Evolutionary conservation across 2,113 vertebrate genomes (phyloP).

Genomic region (Lepus americanus): DNA sequence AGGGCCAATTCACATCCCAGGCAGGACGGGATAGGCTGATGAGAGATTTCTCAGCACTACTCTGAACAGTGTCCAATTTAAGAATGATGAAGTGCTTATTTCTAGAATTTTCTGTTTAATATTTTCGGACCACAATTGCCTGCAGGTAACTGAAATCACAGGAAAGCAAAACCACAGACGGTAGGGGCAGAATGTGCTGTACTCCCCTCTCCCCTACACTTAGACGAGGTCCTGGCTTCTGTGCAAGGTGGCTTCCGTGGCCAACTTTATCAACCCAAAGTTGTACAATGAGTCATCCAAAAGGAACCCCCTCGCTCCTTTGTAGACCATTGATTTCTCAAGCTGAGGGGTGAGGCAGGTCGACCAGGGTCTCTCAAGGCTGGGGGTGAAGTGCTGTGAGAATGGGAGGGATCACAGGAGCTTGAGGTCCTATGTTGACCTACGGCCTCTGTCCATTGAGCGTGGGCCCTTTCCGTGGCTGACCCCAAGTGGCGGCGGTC

Average conservation of each 20-base stretch:
- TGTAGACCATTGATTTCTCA: neutral
- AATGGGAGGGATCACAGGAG: neutral
- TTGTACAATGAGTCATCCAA: constrained; percentile 43
- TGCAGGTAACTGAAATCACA: neutral
- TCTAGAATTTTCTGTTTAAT: neutral
- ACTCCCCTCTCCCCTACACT: neutral
- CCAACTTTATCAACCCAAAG: neutral
- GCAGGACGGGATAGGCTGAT: too few species aligned
- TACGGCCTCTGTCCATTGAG: neutral
- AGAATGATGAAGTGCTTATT: neutral
- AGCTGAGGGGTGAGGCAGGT: neutral
- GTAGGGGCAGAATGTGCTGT: neutral
- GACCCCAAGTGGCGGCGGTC: neutral
- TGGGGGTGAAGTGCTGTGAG: neutral
- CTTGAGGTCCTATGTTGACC: neutral
- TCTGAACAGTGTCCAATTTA: neutral
- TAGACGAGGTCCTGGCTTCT: neutral
- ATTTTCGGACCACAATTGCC: neutral
- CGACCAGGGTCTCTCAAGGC: neutral
- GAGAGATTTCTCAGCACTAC: neutral
- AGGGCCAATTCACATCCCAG: too few species aligned
- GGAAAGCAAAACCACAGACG: neutral
- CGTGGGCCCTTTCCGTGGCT: neutral
- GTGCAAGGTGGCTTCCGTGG: neutral
- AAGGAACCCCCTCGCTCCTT: neutral